Percentiles rank a stretch among this genome's conserved stretches.
Evolutionary conservation across 2,888 invertebrate species (phyloP).

Genomic region (Galeopsomyia nigrocyanea): DNA sequence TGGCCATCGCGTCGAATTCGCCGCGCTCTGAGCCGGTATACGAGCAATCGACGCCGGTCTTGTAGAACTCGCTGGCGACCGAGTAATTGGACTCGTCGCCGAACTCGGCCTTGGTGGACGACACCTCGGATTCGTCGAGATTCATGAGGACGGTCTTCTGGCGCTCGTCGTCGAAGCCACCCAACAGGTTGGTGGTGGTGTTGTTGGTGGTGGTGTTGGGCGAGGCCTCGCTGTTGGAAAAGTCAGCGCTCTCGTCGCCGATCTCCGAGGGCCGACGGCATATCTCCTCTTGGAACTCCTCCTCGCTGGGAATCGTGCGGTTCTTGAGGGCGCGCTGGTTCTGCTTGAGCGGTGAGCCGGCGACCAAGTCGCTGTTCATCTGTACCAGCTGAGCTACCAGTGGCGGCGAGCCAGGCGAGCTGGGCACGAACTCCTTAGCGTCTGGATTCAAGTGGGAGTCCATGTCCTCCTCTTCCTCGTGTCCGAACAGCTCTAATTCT

Average conservation of each 20-base stretch:
- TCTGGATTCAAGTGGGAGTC: slow-evolving; percentile 86
- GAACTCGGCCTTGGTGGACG: slow-evolving; percentile 71
- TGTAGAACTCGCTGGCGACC: slow-evolving; percentile 54
- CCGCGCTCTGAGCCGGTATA: slow-evolving; percentile 54
- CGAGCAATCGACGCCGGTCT: slow-evolving; percentile 58
- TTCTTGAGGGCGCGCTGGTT: slow-evolving; percentile 53
- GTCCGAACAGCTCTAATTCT: neutral
- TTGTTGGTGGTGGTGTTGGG: slow-evolving; percentile 12
- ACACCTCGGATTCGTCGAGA: slow-evolving; percentile 69
- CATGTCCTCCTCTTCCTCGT: slow-evolving; percentile 71
- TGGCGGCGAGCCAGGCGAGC: slow-evolving; percentile 62
- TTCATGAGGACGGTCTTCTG: slow-evolving; percentile 1
- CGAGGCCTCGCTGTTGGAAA: slow-evolving; percentile 70
- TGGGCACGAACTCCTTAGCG: slow-evolving; percentile 87
- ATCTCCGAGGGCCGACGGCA: slow-evolving; percentile 75
- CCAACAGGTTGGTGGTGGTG: slow-evolving; percentile 7
- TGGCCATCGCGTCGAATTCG: slow-evolving; percentile 61
- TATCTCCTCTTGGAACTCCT: slow-evolving; percentile 77
- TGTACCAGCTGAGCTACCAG: slow-evolving; percentile 1
- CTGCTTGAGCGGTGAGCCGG: slow-evolving; percentile 80
- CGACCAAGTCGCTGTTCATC: slow-evolving; percentile 51
- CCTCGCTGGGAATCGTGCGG: slow-evolving; percentile 70
- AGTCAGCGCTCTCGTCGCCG: slow-evolving; percentile 62
- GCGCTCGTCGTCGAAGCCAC: slow-evolving; percentile 6
- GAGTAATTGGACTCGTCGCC: slow-evolving; percentile 70